A percentile compares a stretch with the other conserved stretches of the same genome.
Conservation (phyloP, 64 coral and sea anemone species). For the Platygyra sinensis region DNA sequence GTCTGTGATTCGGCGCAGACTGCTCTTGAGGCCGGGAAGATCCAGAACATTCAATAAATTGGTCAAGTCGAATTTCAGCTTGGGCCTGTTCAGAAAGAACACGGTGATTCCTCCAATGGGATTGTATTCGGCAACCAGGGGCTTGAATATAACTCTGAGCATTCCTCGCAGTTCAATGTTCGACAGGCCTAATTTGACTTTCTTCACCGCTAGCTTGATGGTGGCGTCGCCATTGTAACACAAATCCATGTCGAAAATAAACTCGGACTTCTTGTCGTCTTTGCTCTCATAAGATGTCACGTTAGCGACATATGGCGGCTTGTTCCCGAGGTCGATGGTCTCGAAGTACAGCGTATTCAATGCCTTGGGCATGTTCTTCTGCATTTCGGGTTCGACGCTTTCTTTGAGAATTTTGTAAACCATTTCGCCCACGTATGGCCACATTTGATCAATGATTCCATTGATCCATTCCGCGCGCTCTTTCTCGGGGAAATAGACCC, state of each 20-base stretch:
- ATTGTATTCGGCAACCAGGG: slow-evolving; percentile 78
- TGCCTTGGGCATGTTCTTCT: slow-evolving; percentile 76
- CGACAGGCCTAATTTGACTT: slow-evolving; percentile 75
- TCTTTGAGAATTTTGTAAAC: slow-evolving; percentile 73
- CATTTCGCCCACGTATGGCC: slow-evolving; percentile 79
- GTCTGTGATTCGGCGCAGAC: slow-evolving; percentile 71
- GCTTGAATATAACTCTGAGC: slow-evolving; percentile 88
- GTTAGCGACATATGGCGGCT: slow-evolving; percentile 70
- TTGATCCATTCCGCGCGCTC: slow-evolving; percentile 81
- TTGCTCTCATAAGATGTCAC: slow-evolving; percentile 58
- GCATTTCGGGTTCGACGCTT: slow-evolving; percentile 86
- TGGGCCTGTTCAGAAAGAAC: slow-evolving; percentile 92
- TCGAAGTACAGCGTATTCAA: slow-evolving; percentile 85
- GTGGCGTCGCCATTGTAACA: slow-evolving; percentile 85
- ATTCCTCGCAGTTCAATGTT: slow-evolving; percentile 80
- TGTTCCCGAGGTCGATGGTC: slow-evolving; percentile 80
- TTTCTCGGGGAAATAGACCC: slow-evolving; percentile 88
- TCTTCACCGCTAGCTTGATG: slow-evolving; percentile 82
- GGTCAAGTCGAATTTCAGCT: slow-evolving; percentile 85
- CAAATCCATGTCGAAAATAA: slow-evolving; percentile 88
- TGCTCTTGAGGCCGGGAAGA: slow-evolving; percentile 85
- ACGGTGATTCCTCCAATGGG: slow-evolving; percentile 85
- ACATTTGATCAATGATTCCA: slow-evolving; percentile 76
- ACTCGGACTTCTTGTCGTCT: slow-evolving; percentile 60
- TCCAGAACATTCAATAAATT: slow-evolving; percentile 95